Evolutionary conservation across 2,888 invertebrate species (phyloP), one percentile per base, ranked within the genome.

Genomic region (Mesorhabditis sp.): DNA sequence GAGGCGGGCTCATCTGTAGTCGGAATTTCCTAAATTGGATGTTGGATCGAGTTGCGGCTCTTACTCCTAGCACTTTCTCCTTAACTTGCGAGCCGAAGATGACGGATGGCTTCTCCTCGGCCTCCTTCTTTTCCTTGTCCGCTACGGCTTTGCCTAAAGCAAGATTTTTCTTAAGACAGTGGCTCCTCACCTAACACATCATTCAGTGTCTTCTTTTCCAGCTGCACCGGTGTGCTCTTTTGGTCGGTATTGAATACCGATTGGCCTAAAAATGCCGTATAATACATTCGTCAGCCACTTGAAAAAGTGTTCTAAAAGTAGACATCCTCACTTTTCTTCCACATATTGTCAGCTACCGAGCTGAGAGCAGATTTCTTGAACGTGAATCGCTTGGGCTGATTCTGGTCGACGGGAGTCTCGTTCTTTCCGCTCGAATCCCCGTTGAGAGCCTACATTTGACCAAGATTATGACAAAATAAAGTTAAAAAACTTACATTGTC

Each of bases 41-140:
- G 28, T 28, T 28, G 28, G 28, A 28, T 28, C 28, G 28, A 28
- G n/a, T 50, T 13, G n/a, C 6, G 15, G 41, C 6, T 62, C 50
- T 67, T 44, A 72, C 70, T 44, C 70, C 71, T 4, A 75, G 70
- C 15, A 78, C 71, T 43, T 76, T 67, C 41, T 73, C 74, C 6
- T 72, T 66, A 15, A 76, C 74, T 65, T 78, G 76, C 5, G 76
- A 76, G 4, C 78, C 78, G 65, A 78, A 78, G 15, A 78, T 67
- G 73, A 72, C 70, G 13, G 61, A 50, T 10, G 72, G 68, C 15
- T 65, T 13, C 62, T 45, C 28, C 5, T 70, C 67, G 45, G 45
- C 28, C 43, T 70, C 65, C 65, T 61, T 28, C 42, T 62, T 65
- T 43, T 65, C 13, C 5, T 58, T 67, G 41, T 4, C 43, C 62